Conservation (phyloP, 2,113 vertebrate genomes). For the Potamarius usumacintae region DNA sequence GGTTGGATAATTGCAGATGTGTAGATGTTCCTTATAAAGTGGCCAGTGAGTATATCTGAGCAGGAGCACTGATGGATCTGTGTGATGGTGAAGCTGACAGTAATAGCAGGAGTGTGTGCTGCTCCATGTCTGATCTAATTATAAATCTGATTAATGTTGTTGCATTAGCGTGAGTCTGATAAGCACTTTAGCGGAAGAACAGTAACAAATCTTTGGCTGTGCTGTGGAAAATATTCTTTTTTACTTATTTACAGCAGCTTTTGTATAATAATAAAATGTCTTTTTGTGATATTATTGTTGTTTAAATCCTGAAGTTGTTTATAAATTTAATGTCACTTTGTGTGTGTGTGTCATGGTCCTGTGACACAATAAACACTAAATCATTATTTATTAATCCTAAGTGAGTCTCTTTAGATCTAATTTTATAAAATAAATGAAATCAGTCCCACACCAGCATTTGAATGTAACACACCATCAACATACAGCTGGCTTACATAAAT, state of each 20-base stretch:
- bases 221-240: background rate
- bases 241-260: background rate
- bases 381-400: background rate
- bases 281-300: background rate
- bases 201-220: background rate
- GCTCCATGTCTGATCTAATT: background rate
- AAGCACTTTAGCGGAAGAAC: background rate
- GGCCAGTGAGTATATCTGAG: background rate
- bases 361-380: background rate
- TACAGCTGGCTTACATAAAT: background rate
- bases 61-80: background rate
- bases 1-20: background rate
- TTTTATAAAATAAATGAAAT: background rate
- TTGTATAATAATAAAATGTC: background rate
- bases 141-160: constrained; percentile 3
- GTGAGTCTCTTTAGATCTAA: background rate
- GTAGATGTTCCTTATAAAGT: constrained; percentile 1
- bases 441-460: background rate
- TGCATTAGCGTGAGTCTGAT: background rate
- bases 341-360: background rate
- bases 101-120: background rate
- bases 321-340: background rate
- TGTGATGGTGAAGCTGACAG: background rate
- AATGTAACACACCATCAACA: background rate
- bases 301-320: background rate